phyloP scores from a whole-genome alignment of 2,888 invertebrate species.

The Epinotia demarniana region DNA sequence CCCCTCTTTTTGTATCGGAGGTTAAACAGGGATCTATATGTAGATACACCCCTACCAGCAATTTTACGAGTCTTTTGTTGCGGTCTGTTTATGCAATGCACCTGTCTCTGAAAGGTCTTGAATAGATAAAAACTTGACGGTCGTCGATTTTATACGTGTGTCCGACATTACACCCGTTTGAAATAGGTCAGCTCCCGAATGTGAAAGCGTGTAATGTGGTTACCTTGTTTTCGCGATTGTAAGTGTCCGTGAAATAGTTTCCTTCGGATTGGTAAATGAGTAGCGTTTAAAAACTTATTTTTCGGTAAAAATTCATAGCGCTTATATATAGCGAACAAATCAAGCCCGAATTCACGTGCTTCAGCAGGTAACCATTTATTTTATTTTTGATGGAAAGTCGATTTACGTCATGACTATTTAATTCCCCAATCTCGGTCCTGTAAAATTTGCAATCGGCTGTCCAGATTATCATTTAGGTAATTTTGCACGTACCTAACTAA shows the following conservation, averaged over 20 bases:
- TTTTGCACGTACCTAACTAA: conserved; percentile 39
- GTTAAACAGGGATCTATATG: conserved; percentile 2
- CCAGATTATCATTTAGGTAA: conserved; percentile 45
- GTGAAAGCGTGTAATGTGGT: conserved; percentile 16
- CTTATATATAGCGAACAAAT: too few relatives aligned
- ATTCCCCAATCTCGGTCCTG: not conserved
- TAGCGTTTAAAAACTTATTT: conserved; percentile 8
- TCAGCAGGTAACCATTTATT: not conserved
- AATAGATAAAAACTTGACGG: conserved; percentile 40
- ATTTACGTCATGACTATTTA: not conserved
- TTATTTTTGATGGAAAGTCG: not conserved
- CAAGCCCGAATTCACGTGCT: too few relatives aligned
- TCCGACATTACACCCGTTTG: conserved; percentile 18
- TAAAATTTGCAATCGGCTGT: conserved; percentile 31
- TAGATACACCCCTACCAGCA: conserved; percentile 10
- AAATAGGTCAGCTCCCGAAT: conserved; percentile 43
- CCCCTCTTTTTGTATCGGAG: not conserved
- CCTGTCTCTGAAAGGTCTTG: conserved; percentile 39
- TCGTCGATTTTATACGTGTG: conserved; percentile 40
- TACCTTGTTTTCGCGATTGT: conserved; percentile 30
- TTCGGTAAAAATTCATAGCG: not conserved
- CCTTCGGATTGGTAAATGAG: conserved; percentile 8
- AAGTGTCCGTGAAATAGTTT: conserved; percentile 35
- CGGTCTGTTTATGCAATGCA: conserved; percentile 43
- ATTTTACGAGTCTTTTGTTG: conserved; percentile 39